Evolutionary conservation across 2,797 vertebrate species (phyloP), one percentile per base, ranked within the genome.

Genomic region (Cossypha dichroa): DNA sequence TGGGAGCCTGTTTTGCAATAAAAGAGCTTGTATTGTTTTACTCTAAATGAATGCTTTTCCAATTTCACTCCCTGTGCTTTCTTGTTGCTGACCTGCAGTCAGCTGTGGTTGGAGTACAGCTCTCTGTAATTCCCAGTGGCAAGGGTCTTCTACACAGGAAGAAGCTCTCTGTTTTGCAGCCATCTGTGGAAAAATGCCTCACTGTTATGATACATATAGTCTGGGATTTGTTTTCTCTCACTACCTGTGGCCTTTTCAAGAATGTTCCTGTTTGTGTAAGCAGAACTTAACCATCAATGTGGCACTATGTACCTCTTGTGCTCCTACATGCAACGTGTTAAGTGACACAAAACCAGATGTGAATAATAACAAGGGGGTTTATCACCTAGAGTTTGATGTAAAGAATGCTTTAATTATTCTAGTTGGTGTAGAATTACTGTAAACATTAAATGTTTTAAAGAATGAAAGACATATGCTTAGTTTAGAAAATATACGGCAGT

Each of bases 391-490:
- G 12, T 74, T 85, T 9, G 19, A 25, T 75, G 34, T 85, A 77
- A 87, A 93, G 36, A 84, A 67, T 46, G 15, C 29, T 92, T 83
- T 88, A 73, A 90, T 74, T 93, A 45, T 40, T 45, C 4, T 48
- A 62, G 34, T 63, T 54, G 55, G 28, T 87, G 20, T 79, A 76
- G 76, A 83, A 92, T 67, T 94, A 79, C 21, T 69, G 33, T 85
- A 80, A 91, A 87, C 68, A 94, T 78, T 69, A 88, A 91, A 28
- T 51, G 29, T 60, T 56, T 94, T 75, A 70, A 78, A 69, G 64
- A 66, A 95, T 81, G 23, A 46, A 79, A 58, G 46, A 52, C 51
- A n/a, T 6, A 49, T 68, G 17, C 46, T 73, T 46, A 15, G 45
- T 93, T 38, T 70, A 73, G n/a, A 66, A 93, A 73, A 26, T 85